Conservation (phyloP, 2,797 vertebrate species). For the Chrysolophus pictus region DNA sequence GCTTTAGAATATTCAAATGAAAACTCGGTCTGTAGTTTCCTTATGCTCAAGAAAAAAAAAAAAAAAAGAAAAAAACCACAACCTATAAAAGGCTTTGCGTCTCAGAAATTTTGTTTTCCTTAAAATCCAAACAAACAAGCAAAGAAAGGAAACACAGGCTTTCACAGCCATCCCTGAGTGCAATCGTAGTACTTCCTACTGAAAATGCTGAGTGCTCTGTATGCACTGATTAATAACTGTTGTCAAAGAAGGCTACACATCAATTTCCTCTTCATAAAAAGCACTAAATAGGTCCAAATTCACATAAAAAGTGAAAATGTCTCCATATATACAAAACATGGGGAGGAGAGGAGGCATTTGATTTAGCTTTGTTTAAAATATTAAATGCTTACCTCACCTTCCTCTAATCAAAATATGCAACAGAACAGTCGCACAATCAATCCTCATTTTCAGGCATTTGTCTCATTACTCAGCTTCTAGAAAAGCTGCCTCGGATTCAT, state of each 20-base stretch:
- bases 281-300: neutral
- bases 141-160: neutral
- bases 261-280: neutral
- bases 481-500: neutral
- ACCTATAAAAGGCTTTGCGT: neutral
- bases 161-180: neutral
- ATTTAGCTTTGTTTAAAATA: neutral
- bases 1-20: neutral
- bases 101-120: neutral
- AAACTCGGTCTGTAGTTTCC: neutral
- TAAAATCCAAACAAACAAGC: constrained; percentile 19
- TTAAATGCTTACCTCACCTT: neutral
- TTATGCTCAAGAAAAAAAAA: neutral
- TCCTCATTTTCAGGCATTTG: neutral
- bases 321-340: neutral
- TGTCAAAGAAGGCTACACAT: neutral
- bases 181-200: neutral
- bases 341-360: neutral
- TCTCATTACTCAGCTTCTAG: neutral
- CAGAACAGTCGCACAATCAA: neutral
- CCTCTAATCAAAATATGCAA: rapidly evolving
- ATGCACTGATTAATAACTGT: neutral
- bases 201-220: neutral
- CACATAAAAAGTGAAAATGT: neutral
- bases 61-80: neutral